A percentile compares a stretch with the other conserved stretches of the same genome.
Conservation (phyloP, 2,888 invertebrate species). For the Taenaris catops region DNA sequence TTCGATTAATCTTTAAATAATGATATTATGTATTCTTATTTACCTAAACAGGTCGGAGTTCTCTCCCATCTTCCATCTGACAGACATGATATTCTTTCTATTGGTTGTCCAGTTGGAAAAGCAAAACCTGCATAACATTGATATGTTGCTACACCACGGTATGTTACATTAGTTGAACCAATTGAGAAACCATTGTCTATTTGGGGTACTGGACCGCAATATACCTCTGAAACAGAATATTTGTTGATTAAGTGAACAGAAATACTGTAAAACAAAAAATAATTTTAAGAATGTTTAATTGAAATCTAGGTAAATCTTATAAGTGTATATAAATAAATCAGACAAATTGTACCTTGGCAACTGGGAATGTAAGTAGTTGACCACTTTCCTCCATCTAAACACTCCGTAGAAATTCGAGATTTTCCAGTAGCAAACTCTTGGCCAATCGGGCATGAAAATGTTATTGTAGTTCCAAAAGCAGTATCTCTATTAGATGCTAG, state of each 20-base stretch:
- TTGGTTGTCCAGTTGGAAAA: slow-evolving; percentile 92
- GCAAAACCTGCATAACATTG: slow-evolving; percentile 98
- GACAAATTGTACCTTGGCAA: slow-evolving; percentile 87
- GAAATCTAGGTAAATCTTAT: too few species aligned
- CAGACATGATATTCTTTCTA: slow-evolving; percentile 93
- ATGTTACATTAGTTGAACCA: slow-evolving; percentile 97
- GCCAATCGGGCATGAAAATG: slow-evolving; percentile 95
- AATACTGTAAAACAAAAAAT: too few species aligned
- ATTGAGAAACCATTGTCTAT: slow-evolving; percentile 98
- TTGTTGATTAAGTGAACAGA: too few species aligned
- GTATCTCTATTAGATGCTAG: slow-evolving; percentile 95
- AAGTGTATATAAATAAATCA: too few species aligned
- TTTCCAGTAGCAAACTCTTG: slow-evolving; percentile 97
- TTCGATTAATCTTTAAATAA: too few species aligned
- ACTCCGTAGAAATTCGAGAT: slow-evolving; percentile 90
- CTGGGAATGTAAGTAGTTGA: slow-evolving; percentile 94
- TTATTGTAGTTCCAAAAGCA: slow-evolving; percentile 92
- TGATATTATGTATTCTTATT: too few species aligned
- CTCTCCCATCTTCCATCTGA: slow-evolving; percentile 96
- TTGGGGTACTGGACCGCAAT: slow-evolving; percentile 98
- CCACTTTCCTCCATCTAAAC: slow-evolving; percentile 95
- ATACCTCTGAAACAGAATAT: slow-evolving; percentile 83
- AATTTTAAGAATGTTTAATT: too few species aligned
- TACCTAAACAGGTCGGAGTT: slow-evolving; percentile 93
- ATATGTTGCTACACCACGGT: slow-evolving; percentile 94